phyloP scores from a whole-genome alignment of 1,140 invertebrate species.

The Parasteatoda tepidariorum region DNA sequence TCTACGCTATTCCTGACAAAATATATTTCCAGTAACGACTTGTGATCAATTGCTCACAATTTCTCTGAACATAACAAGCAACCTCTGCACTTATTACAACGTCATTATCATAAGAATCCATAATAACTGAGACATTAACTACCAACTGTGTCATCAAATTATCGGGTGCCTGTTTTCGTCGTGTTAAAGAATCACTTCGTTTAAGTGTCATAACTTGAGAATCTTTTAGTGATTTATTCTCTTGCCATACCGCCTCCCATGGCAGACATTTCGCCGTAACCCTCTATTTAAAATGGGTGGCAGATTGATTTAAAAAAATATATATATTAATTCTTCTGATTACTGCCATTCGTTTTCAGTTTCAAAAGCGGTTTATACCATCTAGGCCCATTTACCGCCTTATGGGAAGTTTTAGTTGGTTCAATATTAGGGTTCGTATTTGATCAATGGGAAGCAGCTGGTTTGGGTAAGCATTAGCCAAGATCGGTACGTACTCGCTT shows the following conservation, averaged over 20 bases:
- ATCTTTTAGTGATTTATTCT: background rate
- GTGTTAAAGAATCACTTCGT: slow-evolving; percentile 23
- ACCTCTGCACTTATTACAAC: slow-evolving; percentile 39
- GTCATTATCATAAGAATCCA: slow-evolving; percentile 52
- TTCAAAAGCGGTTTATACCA: background rate
- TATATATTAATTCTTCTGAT: background rate
- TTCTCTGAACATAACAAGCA: slow-evolving; percentile 26
- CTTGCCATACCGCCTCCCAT: background rate
- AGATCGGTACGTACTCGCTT: background rate
- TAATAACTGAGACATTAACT: slow-evolving; percentile 50
- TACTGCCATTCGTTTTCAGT: background rate
- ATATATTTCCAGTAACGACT: slow-evolving; percentile 11
- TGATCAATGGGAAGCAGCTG: slow-evolving; percentile 53
- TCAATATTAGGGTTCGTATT: slow-evolving; percentile 20
- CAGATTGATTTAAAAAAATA: slow-evolving; percentile 39
- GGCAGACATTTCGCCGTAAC: slow-evolving; percentile 9
- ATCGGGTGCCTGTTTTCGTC: slow-evolving; percentile 36
- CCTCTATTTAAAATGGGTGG: slow-evolving; percentile 28
- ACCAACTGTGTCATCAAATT: slow-evolving; percentile 51
- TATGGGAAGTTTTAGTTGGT: background rate
- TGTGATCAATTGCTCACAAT: slow-evolving; percentile 31
- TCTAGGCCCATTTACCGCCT: background rate
- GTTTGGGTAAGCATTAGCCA: slow-evolving; percentile 14
- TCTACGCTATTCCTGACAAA: background rate
- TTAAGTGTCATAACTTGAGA: slow-evolving; percentile 15